Percentiles rank a stretch among this genome's conserved stretches.
phyloP scores from a whole-genome alignment of 2,888 invertebrate genomes.

The Oligia strigilis region DNA sequence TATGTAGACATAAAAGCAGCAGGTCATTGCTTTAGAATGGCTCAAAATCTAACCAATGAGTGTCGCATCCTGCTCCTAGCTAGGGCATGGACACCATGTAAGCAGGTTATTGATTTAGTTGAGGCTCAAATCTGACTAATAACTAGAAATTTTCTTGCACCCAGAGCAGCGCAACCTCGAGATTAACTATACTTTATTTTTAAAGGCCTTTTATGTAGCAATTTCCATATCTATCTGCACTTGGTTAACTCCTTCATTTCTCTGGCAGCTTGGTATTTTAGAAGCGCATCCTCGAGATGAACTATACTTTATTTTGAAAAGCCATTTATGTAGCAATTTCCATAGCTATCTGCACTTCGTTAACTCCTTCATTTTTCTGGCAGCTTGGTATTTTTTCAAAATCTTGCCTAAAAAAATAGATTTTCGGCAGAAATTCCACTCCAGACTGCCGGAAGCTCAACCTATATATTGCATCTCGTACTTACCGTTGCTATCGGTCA shows the following conservation, averaged over 20 bases:
- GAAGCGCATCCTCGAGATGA: too few species aligned
- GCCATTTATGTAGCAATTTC: neutral
- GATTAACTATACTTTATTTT: neutral
- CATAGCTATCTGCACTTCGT: too few species aligned
- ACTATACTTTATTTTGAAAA: neutral
- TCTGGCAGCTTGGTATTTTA: neutral
- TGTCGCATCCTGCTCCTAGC: neutral
- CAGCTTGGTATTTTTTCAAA: neutral
- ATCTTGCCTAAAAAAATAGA: too few species aligned
- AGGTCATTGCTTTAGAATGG: neutral
- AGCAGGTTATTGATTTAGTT: neutral
- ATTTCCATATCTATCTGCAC: too few species aligned
- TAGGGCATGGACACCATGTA: neutral
- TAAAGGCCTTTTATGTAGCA: neutral
- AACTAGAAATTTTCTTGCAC: too few species aligned
- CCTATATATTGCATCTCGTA: neutral
- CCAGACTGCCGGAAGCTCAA: neutral
- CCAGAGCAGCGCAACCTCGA: too few species aligned
- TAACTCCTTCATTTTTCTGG: neutral
- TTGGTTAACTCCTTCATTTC: neutral
- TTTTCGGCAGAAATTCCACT: neutral
- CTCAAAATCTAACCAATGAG: neutral
- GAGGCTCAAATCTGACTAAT: neutral
- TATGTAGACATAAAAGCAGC: too few species aligned
- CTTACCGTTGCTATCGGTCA: neutral